Evolutionary conservation across 1,140 invertebrate species (phyloP).

Genomic region (Mylabris phalerata): DNA sequence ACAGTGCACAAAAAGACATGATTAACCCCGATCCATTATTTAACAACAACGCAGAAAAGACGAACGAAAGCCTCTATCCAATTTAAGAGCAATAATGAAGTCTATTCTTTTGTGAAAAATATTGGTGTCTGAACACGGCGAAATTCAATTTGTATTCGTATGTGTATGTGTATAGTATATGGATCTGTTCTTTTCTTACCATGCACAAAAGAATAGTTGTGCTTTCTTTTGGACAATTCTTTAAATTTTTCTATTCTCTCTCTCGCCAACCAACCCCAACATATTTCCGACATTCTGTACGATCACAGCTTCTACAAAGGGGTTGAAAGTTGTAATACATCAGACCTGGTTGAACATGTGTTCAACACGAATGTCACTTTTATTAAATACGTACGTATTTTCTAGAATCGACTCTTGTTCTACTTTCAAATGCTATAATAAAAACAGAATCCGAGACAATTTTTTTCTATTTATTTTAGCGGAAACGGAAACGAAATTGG

Average conservation of each 20-base stretch:
- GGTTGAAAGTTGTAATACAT: slow-evolving; percentile 21
- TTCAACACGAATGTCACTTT: slow-evolving; percentile 17
- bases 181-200: no score
- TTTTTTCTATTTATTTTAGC: no score
- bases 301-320: slow-evolving; percentile 18
- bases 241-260: no score
- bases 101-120: slow-evolving; percentile 24
- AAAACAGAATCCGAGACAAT: no score
- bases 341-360: slow-evolving; percentile 20
- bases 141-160: slow-evolving; percentile 22
- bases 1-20: no score
- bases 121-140: slow-evolving; percentile 16
- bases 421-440: no score
- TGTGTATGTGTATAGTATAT: no score
- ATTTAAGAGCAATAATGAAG: slow-evolving; percentile 21
- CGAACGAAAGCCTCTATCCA: slow-evolving; percentile 6
- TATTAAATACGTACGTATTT: slow-evolving; percentile 14
- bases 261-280: slow-evolving; percentile 7
- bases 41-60: neutral
- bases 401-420: neutral
- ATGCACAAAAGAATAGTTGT: no score
- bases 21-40: neutral
- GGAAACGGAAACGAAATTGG: no score
- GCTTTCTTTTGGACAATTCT: no score
- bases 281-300: slow-evolving; percentile 25